These are phyloP conservation scores for Polydrusus tereticollis DNA, from an alignment of 2,888 invertebrate species.

Conservation along the genomic window DNA sequence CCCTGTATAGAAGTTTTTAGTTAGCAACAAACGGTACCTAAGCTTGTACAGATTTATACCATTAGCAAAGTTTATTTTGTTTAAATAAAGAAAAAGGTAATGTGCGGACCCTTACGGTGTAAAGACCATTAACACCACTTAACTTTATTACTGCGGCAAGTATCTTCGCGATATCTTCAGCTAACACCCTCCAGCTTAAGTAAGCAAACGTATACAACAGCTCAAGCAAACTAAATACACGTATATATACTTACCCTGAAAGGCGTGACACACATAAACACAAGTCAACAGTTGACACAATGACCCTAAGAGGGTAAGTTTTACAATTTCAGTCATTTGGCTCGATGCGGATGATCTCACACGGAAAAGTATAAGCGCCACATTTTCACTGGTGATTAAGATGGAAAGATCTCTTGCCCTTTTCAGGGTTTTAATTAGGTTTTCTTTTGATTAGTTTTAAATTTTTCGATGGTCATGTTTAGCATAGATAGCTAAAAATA, in stretches of 20 bases:
- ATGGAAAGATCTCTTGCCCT: background rate
- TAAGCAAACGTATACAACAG: slow-evolving; percentile 1
- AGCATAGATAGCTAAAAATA: no score
- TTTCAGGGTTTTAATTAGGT: background rate
- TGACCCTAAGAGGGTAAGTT: slow-evolving; percentile 29
- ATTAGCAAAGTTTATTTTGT: no score
- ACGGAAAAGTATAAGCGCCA: slow-evolving; percentile 1
- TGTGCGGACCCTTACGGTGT: no score
- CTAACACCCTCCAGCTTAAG: background rate
- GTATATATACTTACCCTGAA: slow-evolving; percentile 43
- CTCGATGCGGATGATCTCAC: background rate
- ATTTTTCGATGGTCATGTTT: background rate
- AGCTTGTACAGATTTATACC: no score
- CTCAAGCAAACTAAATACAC: slow-evolving; percentile 12
- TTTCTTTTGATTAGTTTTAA: background rate
- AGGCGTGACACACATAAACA: slow-evolving; percentile 33
- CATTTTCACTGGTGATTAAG: slow-evolving; percentile 10
- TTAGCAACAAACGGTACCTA: no score
- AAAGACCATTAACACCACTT: no score
- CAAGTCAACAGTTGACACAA: slow-evolving; percentile 43
- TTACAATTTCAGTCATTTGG: slow-evolving; percentile 13
- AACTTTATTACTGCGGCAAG: background rate
- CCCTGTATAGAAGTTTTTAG: no score
- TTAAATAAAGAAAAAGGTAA: no score
- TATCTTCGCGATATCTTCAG: background rate